phyloP scores from a whole-genome alignment of 2,888 invertebrate genomes.

The Myopa testacea region DNA sequence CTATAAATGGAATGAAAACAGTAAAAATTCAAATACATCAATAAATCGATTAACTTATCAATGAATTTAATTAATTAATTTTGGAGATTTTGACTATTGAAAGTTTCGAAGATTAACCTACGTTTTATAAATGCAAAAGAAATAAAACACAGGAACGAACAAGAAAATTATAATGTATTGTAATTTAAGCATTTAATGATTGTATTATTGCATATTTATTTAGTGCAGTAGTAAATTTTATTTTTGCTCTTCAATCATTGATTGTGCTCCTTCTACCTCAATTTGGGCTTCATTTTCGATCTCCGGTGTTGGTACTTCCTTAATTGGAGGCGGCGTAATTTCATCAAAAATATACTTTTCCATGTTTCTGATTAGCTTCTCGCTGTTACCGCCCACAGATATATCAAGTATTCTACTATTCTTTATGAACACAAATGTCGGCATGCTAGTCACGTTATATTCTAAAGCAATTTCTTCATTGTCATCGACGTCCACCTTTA shows the following conservation, averaged over 20 bases:
- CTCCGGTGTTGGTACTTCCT: background rate
- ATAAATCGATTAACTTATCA: too few relatives aligned
- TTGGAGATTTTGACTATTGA: too few relatives aligned
- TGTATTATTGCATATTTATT: too few relatives aligned
- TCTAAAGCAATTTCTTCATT: constrained; percentile 82
- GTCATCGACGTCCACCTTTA: constrained; percentile 87
- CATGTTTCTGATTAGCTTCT: constrained; percentile 76
- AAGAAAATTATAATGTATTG: too few relatives aligned
- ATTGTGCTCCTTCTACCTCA: background rate
- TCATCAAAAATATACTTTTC: constrained; percentile 68
- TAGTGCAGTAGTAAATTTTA: too few relatives aligned
- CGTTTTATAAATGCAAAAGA: too few relatives aligned
- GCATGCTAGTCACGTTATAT: constrained; percentile 87
- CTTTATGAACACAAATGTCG: constrained; percentile 89
- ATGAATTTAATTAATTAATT: too few relatives aligned
- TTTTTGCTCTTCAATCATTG: background rate
- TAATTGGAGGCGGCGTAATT: background rate
- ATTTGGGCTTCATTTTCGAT: background rate
- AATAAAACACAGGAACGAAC: too few relatives aligned
- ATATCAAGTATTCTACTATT: constrained; percentile 75
- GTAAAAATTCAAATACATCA: too few relatives aligned
- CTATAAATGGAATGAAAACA: too few relatives aligned
- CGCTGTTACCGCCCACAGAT: constrained; percentile 83
- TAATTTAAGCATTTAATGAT: too few relatives aligned
- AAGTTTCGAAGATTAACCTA: too few relatives aligned